Evolutionary conservation across 2,113 vertebrate species (phyloP).

Genomic region (Aldabrachelys gigantea): DNA sequence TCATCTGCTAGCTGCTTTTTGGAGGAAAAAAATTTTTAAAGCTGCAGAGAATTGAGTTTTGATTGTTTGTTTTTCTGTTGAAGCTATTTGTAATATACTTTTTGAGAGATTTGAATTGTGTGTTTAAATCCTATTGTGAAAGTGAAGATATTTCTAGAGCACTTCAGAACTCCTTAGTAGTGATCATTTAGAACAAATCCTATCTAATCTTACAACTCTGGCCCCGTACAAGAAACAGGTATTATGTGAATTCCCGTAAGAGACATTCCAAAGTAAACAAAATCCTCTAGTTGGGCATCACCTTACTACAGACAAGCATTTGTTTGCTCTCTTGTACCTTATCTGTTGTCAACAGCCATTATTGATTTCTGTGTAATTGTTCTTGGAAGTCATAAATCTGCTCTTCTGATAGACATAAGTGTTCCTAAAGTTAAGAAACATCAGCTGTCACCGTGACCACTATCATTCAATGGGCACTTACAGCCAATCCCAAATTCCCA

Average conservation of each 20-base stretch:
- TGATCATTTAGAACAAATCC: not conserved
- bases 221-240: not conserved
- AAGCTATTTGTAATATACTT: not conserved
- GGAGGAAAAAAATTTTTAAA: not conserved
- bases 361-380: not conserved
- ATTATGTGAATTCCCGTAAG: not conserved
- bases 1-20: not conserved
- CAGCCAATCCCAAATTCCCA: not conserved
- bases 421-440: no score
- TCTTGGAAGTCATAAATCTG: conserved; percentile 16
- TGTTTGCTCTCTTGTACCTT: not conserved
- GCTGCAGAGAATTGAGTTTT: not conserved
- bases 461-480: not conserved
- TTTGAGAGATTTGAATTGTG: not conserved
- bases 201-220: not conserved
- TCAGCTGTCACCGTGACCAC: not conserved
- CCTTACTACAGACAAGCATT: fast-evolving
- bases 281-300: not conserved
- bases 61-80: not conserved
- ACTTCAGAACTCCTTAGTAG: not conserved
- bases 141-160: not conserved
- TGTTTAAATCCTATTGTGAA: not conserved
- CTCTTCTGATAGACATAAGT: not conserved
- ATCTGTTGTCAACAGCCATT: not conserved
- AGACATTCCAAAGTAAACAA: not conserved